phyloP scores from a whole-genome alignment of 1,140 invertebrate species.

The Bombus huntii region DNA sequence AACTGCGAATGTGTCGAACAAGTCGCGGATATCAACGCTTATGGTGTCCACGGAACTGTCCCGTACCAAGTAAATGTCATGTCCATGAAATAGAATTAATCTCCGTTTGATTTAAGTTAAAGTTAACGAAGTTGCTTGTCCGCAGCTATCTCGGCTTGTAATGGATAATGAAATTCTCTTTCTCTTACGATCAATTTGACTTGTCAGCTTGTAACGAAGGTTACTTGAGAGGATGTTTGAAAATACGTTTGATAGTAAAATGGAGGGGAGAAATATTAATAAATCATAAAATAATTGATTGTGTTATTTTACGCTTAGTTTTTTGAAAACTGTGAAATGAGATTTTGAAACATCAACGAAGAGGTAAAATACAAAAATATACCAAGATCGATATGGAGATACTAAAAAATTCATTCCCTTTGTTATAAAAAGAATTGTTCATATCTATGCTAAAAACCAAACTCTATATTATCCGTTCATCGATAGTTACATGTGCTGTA shows the following conservation, averaged over 20 bases:
- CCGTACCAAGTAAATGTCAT: background rate
- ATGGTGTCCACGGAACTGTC: background rate
- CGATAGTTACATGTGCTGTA: too few relatives aligned
- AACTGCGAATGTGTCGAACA: conserved; percentile 2
- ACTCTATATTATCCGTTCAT: too few relatives aligned
- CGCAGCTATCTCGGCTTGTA: background rate
- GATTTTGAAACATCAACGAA: too few relatives aligned
- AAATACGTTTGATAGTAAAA: too few relatives aligned
- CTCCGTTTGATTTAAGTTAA: background rate
- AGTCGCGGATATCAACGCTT: conserved; percentile 10
- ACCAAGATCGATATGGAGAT: too few relatives aligned
- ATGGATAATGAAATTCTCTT: background rate
- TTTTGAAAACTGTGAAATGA: too few relatives aligned
- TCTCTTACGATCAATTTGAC: background rate
- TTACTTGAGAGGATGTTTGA: too few relatives aligned
- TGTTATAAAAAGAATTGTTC: too few relatives aligned
- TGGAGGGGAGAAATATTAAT: background rate
- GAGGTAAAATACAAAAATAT: too few relatives aligned
- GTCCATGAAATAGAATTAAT: background rate
- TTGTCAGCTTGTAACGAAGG: background rate
- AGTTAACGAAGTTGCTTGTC: background rate
- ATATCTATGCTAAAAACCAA: too few relatives aligned
- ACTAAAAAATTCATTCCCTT: too few relatives aligned
- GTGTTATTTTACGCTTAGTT: too few relatives aligned
- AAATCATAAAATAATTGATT: background rate